Conservation (phyloP, 2,888 invertebrate species). For the Asteroscopus sphinx region DNA sequence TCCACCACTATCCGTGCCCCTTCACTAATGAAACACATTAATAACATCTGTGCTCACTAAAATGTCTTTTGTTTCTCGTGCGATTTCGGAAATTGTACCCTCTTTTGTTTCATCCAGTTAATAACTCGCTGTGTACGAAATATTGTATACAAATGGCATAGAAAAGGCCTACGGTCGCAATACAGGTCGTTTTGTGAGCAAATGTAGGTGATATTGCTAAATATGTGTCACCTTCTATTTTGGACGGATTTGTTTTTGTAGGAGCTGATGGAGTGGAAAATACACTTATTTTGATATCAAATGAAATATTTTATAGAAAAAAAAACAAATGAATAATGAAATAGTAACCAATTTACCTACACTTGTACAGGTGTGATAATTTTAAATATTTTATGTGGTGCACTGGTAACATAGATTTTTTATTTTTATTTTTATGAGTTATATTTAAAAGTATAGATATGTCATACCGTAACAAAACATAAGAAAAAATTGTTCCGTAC, state of each 20-base stretch:
- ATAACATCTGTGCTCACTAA: slow-evolving; percentile 78
- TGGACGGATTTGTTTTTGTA: slow-evolving; percentile 6
- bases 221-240: slow-evolving; percentile 29
- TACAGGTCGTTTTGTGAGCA: slow-evolving; percentile 27
- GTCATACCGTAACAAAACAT: too few species aligned
- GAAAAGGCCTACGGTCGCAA: slow-evolving; percentile 31
- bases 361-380: too few species aligned
- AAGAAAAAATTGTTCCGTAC: too few species aligned
- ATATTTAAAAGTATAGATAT: too few species aligned
- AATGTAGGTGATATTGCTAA: slow-evolving; percentile 26
- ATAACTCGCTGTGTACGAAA: slow-evolving; percentile 50
- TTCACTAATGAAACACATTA: slow-evolving; percentile 80
- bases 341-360: too few species aligned
- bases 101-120: slow-evolving; percentile 61
- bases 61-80: slow-evolving; percentile 76
- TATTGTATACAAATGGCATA: slow-evolving; percentile 40
- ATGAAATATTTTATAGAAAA: too few species aligned
- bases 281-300: too few species aligned
- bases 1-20: slow-evolving; percentile 46
- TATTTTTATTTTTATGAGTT: too few species aligned
- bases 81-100: slow-evolving; percentile 69
- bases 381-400: too few species aligned
- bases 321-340: not conserved
- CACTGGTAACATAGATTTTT: too few species aligned
- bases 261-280: not conserved